A percentile compares a stretch with the other conserved stretches of the same genome.
These are phyloP conservation scores for Myotis vivesi DNA, from an alignment of 2,797 vertebrate genomes.

Conservation along the genomic window DNA sequence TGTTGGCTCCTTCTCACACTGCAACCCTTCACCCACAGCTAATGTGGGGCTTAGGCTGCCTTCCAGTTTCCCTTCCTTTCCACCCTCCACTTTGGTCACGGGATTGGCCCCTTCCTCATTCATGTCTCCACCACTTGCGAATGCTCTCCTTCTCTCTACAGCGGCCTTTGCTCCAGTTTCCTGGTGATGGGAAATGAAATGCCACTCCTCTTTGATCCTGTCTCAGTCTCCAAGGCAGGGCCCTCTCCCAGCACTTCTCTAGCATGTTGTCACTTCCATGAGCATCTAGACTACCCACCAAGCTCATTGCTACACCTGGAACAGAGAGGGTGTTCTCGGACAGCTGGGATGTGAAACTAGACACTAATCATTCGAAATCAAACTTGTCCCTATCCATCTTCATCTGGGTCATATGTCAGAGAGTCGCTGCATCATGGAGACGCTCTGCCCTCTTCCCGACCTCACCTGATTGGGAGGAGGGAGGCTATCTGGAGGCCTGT, in stretches of 20 bases:
- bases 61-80: neutral
- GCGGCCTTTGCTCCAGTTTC: neutral
- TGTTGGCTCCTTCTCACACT: rapidly evolving
- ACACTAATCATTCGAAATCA: neutral
- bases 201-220: neutral
- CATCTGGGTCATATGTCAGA: neutral
- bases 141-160: neutral
- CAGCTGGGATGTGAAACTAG: neutral
- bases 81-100: rapidly evolving
- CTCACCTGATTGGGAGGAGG: neutral
- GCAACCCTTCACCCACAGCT: neutral
- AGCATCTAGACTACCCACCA: neutral
- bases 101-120: neutral
- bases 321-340: neutral
- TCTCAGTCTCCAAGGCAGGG: neutral
- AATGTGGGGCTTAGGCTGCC: rapidly evolving
- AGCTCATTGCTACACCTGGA: neutral
- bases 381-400: neutral
- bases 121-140: neutral
- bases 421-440: neutral
- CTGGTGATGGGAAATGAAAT: neutral
- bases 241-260: neutral
- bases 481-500: neutral
- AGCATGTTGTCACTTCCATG: neutral
- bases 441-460: too few relatives aligned